Evolutionary conservation across 2,797 vertebrate genomes (phyloP).

Genomic region (Choloepus didactylus): DNA sequence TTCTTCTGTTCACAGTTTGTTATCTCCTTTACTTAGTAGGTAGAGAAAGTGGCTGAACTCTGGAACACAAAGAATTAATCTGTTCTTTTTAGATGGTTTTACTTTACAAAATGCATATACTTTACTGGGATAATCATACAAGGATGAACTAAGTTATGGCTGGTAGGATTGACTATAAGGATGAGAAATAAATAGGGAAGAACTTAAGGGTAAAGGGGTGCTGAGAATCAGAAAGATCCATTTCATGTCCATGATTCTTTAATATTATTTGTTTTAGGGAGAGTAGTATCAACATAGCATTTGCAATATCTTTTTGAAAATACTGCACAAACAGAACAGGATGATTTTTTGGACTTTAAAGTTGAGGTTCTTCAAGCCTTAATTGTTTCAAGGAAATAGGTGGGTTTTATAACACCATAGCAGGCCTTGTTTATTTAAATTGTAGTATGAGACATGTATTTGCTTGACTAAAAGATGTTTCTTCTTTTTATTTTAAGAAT

Average conservation of each 20-base stretch:
- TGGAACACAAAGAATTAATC: not conserved
- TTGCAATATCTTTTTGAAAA: slow-evolving; percentile 39
- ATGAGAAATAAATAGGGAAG: not conserved
- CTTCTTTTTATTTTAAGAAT: slow-evolving; percentile 89
- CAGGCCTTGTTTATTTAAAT: slow-evolving; percentile 44
- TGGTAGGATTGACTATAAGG: not conserved
- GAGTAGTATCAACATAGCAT: not conserved
- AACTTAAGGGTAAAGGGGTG: no score
- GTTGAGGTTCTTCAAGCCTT: slow-evolving; percentile 7
- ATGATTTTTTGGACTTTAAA: slow-evolving; percentile 38
- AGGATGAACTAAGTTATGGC: slow-evolving; percentile 36
- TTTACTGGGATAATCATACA: not conserved
- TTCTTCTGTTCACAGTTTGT: not conserved
- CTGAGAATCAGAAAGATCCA: not conserved
- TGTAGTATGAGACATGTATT: slow-evolving; percentile 54
- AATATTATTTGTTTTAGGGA: slow-evolving; percentile 10
- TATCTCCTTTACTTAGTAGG: not conserved
- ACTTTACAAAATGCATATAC: not conserved
- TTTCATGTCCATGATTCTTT: not conserved
- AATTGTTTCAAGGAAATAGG: slow-evolving; percentile 35
- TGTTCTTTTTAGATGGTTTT: not conserved
- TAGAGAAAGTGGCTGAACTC: slow-evolving; percentile 2
- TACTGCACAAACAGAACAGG: not conserved
- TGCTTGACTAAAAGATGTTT: slow-evolving; percentile 78
- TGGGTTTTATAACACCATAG: slow-evolving; percentile 25